A percentile compares a stretch with the other conserved stretches of the same genome.
These are phyloP conservation scores for Mythimna albipuncta DNA, from an alignment of 2,888 invertebrate genomes.

Conservation along the genomic window DNA sequence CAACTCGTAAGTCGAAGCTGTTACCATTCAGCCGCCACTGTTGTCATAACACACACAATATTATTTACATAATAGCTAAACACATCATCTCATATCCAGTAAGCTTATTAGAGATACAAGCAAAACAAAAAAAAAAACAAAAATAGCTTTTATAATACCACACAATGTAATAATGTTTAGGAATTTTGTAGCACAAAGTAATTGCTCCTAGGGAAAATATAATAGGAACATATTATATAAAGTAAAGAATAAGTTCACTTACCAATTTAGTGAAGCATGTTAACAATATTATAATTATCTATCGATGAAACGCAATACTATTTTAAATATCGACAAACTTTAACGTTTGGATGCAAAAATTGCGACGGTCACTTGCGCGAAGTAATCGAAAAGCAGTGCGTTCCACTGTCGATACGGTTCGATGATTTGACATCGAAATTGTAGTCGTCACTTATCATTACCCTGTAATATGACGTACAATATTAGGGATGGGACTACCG, in stretches of 20 bases:
- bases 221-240: not conserved
- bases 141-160: not conserved
- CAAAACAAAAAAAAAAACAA: not conserved
- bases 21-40: no score
- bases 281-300: not conserved
- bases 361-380: constrained; percentile 25
- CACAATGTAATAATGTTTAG: not conserved
- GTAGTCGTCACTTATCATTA: constrained; percentile 61
- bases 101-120: not conserved
- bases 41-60: no score
- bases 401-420: constrained; percentile 61
- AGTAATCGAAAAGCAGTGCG: constrained; percentile 58
- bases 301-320: not conserved
- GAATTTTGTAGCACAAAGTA: not conserved
- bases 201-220: not conserved
- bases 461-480: constrained; percentile 32
- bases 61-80: no score
- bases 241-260: constrained; percentile 23
- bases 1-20: no score
- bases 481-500: constrained; percentile 37
- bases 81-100: not conserved
- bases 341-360: constrained; percentile 6
- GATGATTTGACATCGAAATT: constrained; percentile 57
- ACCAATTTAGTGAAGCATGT: constrained; percentile 31
- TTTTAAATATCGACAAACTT: constrained; percentile 13